Evolutionary conservation across 2,797 vertebrate species (phyloP).

Genomic region (Meda fulgida): DNA sequence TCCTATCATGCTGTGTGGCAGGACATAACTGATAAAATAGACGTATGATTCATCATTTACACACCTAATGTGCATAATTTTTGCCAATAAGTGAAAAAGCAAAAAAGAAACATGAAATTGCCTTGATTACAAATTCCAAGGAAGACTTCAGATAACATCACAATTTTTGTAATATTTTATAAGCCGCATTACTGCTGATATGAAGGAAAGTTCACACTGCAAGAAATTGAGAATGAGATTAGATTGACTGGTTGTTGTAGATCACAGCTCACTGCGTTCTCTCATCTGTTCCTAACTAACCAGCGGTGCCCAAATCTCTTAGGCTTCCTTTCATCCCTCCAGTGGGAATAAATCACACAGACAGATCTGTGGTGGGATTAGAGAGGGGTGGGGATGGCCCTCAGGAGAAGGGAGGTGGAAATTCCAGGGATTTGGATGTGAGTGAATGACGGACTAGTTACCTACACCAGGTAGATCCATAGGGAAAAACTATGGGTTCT

Average conservation of each 20-base stretch:
- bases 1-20: neutral
- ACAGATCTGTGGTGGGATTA: conserved; percentile 42
- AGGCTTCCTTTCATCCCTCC: conserved; percentile 57
- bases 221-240: neutral
- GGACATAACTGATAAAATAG: too few species aligned
- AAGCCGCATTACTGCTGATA: neutral
- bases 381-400: conserved; percentile 5
- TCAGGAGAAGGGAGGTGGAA: conserved; percentile 19
- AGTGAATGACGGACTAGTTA: conserved; percentile 50
- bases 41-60: neutral
- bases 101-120: neutral
- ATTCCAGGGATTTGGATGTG: conserved; percentile 57
- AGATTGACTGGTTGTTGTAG: neutral
- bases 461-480: conserved; percentile 53
- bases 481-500: conserved; percentile 3
- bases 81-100: neutral
- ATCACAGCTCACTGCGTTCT: neutral
- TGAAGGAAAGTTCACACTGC: neutral
- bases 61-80: neutral
- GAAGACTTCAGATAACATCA: neutral
- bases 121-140: neutral
- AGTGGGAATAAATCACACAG: conserved; percentile 59
- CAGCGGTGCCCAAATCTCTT: conserved; percentile 42
- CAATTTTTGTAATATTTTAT: neutral
- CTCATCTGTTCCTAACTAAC: conserved; percentile 43